These are phyloP conservation scores for Tragulus kanchil DNA, from an alignment of 2,113 vertebrate species.

Conservation along the genomic window DNA sequence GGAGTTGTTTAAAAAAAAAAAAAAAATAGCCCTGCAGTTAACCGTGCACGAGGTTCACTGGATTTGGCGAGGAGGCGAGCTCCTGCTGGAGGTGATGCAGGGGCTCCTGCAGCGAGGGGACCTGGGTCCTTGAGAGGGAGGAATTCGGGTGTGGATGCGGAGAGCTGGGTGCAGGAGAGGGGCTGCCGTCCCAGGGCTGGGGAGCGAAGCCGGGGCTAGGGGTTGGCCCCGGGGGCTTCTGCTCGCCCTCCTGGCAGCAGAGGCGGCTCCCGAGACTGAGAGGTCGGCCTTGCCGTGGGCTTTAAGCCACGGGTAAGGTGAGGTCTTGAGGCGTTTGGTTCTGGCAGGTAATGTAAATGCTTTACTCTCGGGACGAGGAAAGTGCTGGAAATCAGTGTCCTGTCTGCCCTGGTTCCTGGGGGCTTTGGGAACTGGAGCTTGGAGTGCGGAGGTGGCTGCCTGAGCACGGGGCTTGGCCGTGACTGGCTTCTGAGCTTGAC, in stretches of 20 bases:
- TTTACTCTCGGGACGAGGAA: not conserved
- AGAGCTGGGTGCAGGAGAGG: not conserved
- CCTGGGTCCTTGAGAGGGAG: not conserved
- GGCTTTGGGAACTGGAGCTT: not conserved
- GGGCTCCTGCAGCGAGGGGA: not conserved
- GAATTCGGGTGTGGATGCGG: not conserved
- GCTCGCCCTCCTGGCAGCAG: not conserved
- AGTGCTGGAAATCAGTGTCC: not conserved
- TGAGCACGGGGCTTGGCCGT: not conserved
- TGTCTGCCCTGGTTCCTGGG: not conserved
- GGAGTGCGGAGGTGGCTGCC: not conserved
- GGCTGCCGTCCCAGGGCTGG: not conserved
- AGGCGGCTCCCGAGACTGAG: not conserved
- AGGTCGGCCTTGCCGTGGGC: not conserved
- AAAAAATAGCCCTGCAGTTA: not conserved
- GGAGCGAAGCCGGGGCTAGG: not conserved
- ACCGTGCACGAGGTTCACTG: not conserved
- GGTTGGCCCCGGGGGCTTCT: fast-evolving
- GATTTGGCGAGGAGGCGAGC: not conserved
- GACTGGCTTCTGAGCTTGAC: not conserved
- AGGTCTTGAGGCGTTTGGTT: not conserved
- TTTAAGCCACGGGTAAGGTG: not conserved
- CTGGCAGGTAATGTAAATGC: not conserved
- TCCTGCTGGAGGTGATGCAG: not conserved
- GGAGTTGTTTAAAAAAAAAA: not conserved